A percentile compares a stretch with the other conserved stretches of the same genome.
Conservation (phyloP, 2,113 vertebrate species). For the Zeus faber region DNA sequence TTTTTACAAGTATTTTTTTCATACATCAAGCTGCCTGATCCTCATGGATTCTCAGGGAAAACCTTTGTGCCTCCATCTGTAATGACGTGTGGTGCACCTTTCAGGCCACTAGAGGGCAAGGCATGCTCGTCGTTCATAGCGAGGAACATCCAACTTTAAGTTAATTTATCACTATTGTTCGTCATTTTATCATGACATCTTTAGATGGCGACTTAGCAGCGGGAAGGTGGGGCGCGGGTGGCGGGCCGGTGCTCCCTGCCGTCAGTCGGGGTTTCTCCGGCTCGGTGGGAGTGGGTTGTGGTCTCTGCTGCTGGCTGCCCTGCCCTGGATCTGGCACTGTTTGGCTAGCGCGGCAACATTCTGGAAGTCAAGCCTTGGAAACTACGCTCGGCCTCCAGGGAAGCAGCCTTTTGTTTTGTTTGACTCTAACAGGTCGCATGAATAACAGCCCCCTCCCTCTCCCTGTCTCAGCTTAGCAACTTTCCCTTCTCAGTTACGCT, state of each 20-base stretch:
- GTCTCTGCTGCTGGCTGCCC: slow-evolving; percentile 20
- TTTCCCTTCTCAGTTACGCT: slow-evolving; percentile 61
- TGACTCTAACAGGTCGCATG: slow-evolving; percentile 73
- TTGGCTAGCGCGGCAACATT: slow-evolving; percentile 66
- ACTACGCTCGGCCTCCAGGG: slow-evolving; percentile 58
- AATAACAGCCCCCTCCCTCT: slow-evolving; percentile 50
- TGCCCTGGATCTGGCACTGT: slow-evolving; percentile 18
- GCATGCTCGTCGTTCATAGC: too few relatives aligned
- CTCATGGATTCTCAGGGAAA: too few relatives aligned
- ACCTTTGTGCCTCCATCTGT: too few relatives aligned
- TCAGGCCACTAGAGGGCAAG: too few relatives aligned
- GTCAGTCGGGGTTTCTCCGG: slow-evolving; percentile 44
- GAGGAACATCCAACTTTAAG: too few relatives aligned
- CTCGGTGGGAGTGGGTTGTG: slow-evolving; percentile 53
- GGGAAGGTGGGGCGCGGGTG: slow-evolving; percentile 46
- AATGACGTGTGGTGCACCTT: too few relatives aligned
- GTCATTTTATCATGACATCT: too few relatives aligned
- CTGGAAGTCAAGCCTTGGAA: slow-evolving; percentile 72
- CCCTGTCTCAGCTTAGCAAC: slow-evolving; percentile 55
- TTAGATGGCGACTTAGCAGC: slow-evolving; percentile 37
- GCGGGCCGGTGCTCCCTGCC: slow-evolving; percentile 32
- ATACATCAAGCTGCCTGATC: too few relatives aligned
- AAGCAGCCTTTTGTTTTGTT: slow-evolving; percentile 69
- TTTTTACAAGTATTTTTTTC: too few relatives aligned
- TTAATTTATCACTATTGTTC: too few relatives aligned